Percentiles rank a stretch among this genome's conserved stretches.
phyloP scores from a whole-genome alignment of 2,113 vertebrate genomes.

The Callionymus lyra region DNA sequence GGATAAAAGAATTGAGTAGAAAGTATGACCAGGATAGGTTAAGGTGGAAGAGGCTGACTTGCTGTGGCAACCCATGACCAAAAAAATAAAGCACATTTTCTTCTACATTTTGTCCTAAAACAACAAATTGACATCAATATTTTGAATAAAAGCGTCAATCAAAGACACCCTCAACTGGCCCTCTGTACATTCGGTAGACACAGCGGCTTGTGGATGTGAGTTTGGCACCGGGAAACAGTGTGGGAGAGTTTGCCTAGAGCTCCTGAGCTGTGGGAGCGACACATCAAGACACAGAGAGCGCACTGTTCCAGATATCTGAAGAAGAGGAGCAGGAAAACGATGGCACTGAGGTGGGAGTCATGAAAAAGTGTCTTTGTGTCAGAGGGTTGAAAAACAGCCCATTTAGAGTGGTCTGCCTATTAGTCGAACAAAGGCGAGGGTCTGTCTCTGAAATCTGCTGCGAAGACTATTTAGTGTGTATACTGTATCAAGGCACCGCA shows the following conservation, averaged over 20 bases:
- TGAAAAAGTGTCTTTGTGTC: constrained; percentile 69
- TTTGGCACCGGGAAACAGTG: constrained; percentile 33
- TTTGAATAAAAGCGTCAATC: too few species aligned
- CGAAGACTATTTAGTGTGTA: constrained; percentile 61
- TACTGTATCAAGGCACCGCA: constrained; percentile 63
- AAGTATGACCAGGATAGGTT: too few species aligned
- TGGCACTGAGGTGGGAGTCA: constrained; percentile 57
- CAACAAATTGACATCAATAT: too few species aligned
- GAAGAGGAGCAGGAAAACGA: constrained; percentile 62
- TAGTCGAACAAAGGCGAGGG: constrained; percentile 60
- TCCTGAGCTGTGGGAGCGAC: constrained; percentile 52
- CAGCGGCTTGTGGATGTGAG: constrained; percentile 12
- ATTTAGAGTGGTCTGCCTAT: constrained; percentile 65
- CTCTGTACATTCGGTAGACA: too few species aligned
- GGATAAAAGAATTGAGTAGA: too few species aligned
- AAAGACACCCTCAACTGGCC: too few species aligned
- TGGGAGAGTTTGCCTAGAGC: constrained; percentile 48
- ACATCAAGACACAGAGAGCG: constrained; percentile 57
- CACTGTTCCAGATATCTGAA: constrained; percentile 60
- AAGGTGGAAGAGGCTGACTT: too few species aligned
- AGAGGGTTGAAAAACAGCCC: constrained; percentile 66
- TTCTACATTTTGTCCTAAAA: too few species aligned
- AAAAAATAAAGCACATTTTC: too few species aligned
- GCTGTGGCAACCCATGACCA: too few species aligned
- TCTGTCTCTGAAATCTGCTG: constrained; percentile 61